A percentile compares a stretch with the other conserved stretches of the same genome.
phyloP scores from a whole-genome alignment of 2,113 vertebrate species.

The Corythoichthys intestinalis region DNA sequence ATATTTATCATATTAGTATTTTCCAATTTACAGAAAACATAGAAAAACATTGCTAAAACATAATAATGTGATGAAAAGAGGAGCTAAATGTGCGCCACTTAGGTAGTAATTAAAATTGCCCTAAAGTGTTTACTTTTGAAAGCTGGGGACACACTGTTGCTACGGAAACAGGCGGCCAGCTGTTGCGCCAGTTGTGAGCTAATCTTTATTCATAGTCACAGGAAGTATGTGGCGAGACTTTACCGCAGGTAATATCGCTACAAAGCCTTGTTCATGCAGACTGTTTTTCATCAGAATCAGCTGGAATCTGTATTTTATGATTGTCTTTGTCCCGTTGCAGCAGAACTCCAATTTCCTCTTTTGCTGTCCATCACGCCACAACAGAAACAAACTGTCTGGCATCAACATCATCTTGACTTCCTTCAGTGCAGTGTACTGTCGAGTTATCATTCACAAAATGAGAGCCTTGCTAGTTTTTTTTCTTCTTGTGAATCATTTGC shows the following conservation, averaged over 20 bases:
- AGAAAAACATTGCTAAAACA: not conserved
- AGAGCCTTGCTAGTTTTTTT: conserved; percentile 17
- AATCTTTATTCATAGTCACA: not conserved
- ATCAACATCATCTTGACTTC: conserved; percentile 7
- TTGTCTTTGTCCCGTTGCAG: conserved; percentile 33
- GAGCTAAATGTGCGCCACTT: not conserved
- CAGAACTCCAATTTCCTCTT: conserved; percentile 32
- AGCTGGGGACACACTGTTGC: not conserved
- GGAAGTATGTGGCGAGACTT: not conserved
- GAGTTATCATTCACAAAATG: conserved; percentile 5
- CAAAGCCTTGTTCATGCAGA: not conserved
- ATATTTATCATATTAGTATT: not conserved
- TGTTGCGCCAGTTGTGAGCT: not conserved
- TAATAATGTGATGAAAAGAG: not conserved
- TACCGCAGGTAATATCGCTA: not conserved
- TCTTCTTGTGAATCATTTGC: conserved; percentile 7
- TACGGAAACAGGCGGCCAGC: conserved; percentile 1
- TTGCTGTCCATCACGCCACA: conserved; percentile 22
- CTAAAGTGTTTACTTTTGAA: not conserved
- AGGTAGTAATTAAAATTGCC: not conserved
- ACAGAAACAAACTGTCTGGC: conserved; percentile 7
- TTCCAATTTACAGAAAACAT: not conserved
- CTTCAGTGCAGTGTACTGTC: conserved; percentile 1
- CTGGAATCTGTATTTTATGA: conserved; percentile 14
- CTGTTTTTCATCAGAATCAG: conserved; percentile 6